Conservation (phyloP, 2,888 invertebrate species). For the Stenoptilia bipunctidactyla region DNA sequence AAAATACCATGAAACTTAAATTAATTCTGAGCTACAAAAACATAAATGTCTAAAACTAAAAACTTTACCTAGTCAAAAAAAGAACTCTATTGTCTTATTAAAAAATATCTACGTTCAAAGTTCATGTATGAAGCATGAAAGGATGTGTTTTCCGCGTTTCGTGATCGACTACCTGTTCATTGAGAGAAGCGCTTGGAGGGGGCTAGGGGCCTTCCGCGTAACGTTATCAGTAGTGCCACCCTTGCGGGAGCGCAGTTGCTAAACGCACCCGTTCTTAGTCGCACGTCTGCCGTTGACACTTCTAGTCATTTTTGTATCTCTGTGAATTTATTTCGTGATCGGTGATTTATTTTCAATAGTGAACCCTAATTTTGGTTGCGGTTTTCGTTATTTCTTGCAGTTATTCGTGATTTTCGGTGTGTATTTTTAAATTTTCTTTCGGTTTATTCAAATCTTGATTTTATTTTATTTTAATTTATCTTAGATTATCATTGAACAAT, state of each 20-base stretch:
- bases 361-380: not conserved
- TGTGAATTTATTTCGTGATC: not conserved
- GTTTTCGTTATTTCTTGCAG: not conserved
- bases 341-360: not conserved
- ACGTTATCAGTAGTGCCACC: conserved; percentile 69
- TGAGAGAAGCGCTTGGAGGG: conserved; percentile 47
- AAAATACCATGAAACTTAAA: too few species aligned
- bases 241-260: conserved; percentile 60
- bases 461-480: too few species aligned
- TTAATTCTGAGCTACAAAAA: too few species aligned
- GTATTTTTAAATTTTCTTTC: not conserved
- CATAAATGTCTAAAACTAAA: too few species aligned
- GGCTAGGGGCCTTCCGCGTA: conserved; percentile 62
- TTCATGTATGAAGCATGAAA: conserved; percentile 1
- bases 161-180: conserved; percentile 54
- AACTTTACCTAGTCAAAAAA: too few species aligned
- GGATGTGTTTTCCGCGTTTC: not conserved
- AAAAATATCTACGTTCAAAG: too few species aligned
- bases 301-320: conserved; percentile 40
- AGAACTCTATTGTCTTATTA: too few species aligned
- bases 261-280: conserved; percentile 63
- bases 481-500: too few species aligned
- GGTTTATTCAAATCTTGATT: not conserved
- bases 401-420: not conserved
- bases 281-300: conserved; percentile 55